Evolutionary conservation across 2,888 invertebrate genomes (phyloP).

Genomic region (Rhabditoides inermis): DNA sequence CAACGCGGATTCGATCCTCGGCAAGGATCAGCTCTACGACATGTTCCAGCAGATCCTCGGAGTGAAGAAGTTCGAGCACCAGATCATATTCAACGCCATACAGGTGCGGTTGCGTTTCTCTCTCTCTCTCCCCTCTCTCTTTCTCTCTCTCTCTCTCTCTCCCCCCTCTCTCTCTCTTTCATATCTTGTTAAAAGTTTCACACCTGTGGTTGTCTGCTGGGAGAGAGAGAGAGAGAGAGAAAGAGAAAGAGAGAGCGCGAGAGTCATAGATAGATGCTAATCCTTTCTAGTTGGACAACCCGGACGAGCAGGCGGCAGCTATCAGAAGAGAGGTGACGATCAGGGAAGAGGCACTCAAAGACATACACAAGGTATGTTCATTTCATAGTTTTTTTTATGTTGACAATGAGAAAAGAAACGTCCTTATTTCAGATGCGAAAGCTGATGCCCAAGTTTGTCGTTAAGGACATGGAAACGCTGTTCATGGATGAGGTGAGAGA

Average conservation of each 20-base stretch:
- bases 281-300: slow-evolving; percentile 77
- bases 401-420: background rate
- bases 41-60: slow-evolving; percentile 98
- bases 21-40: slow-evolving; percentile 97
- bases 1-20: slow-evolving; percentile 62
- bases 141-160: too few relatives aligned
- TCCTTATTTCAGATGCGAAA: slow-evolving; percentile 72
- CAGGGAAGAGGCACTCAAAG: slow-evolving; percentile 86
- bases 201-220: too few relatives aligned
- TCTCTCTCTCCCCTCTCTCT: background rate
- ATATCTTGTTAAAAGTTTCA: too few relatives aligned
- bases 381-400: background rate
- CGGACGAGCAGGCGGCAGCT: slow-evolving; percentile 98
- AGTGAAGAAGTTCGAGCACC: slow-evolving; percentile 99
- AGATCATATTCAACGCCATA: slow-evolving; percentile 93
- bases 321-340: slow-evolving; percentile 96
- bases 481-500: slow-evolving; percentile 81
- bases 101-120: slow-evolving; percentile 64
- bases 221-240: too few relatives aligned
- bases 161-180: too few relatives aligned
- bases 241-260: too few relatives aligned
- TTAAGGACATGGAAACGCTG: slow-evolving; percentile 99
- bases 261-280: too few relatives aligned
- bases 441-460: slow-evolving; percentile 95
- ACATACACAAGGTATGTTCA: slow-evolving; percentile 80